Percentiles rank a stretch among this genome's conserved stretches.
phyloP scores from a whole-genome alignment of 2,888 invertebrate species.

The Ectropis crepuscularia region DNA sequence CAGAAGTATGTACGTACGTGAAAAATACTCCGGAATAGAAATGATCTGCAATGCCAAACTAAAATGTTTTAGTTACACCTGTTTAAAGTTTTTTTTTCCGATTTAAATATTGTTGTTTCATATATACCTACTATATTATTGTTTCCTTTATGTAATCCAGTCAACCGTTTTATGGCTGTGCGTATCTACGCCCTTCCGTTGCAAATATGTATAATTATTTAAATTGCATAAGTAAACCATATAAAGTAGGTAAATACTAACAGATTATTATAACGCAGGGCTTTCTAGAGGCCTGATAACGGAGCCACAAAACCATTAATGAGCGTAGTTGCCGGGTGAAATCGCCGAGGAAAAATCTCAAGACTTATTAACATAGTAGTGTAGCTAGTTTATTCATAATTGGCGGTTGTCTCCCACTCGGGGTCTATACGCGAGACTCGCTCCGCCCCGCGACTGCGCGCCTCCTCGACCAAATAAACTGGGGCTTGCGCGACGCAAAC shows the following conservation, averaged over 20 bases:
- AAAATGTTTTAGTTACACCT: not conserved
- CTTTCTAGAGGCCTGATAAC: constrained; percentile 74
- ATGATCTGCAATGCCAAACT: no score
- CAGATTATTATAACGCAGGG: constrained; percentile 48
- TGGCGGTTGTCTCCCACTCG: constrained; percentile 73
- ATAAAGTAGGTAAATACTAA: constrained; percentile 32
- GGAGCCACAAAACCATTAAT: constrained; percentile 77
- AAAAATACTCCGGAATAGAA: no score
- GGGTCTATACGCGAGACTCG: constrained; percentile 57
- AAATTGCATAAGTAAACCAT: constrained; percentile 28
- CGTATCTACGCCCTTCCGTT: constrained; percentile 6
- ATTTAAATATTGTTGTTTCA: not conserved
- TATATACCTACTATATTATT: not conserved
- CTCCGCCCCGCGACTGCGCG: constrained; percentile 60
- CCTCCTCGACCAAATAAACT: constrained; percentile 68
- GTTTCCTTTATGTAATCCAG: not conserved
- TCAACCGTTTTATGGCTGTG: constrained; percentile 1
- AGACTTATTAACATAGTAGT: constrained; percentile 80
- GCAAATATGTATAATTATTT: constrained; percentile 20
- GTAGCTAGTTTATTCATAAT: constrained; percentile 82
- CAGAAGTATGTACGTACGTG: no score
- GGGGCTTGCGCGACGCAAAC: constrained; percentile 66
- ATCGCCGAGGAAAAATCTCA: constrained; percentile 80
- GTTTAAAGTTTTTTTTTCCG: not conserved
- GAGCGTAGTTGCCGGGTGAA: constrained; percentile 74